Conservation (phyloP, 2,797 vertebrate genomes). For the Galagoides demidoff region DNA sequence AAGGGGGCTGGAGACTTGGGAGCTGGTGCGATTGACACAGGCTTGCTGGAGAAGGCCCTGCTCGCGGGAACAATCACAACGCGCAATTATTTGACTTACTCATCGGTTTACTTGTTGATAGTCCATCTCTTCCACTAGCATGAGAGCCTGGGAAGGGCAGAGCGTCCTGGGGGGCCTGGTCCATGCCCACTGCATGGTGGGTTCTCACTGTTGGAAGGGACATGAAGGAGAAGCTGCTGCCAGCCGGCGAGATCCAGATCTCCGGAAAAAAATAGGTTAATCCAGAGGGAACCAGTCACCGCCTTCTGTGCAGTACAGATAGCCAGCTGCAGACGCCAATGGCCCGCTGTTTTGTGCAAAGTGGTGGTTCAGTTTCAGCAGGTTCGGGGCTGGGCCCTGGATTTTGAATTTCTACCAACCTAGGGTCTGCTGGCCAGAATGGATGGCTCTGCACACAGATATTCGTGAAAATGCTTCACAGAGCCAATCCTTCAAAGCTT, state of each 20-base stretch:
- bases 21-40: rapidly evolving
- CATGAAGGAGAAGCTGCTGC: background rate
- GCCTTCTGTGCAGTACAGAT: rapidly evolving
- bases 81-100: background rate
- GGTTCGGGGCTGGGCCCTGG: background rate
- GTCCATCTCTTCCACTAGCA: background rate
- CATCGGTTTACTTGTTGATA: background rate
- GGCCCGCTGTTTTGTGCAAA: rapidly evolving
- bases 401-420: background rate
- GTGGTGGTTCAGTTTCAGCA: background rate
- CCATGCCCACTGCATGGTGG: rapidly evolving
- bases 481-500: background rate
- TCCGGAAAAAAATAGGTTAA: background rate
- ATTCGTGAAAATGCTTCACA: background rate
- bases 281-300: too few relatives aligned
- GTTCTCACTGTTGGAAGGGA: background rate
- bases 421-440: rapidly evolving
- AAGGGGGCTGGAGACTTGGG: background rate
- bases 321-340: background rate
- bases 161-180: background rate
- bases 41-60: background rate
- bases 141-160: background rate
- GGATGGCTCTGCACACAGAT: background rate
- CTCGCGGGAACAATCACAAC: rapidly evolving
- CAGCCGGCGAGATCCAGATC: background rate